Conservation (phyloP, 2,797 vertebrate genomes). For the Eospalax fontanierii region DNA sequence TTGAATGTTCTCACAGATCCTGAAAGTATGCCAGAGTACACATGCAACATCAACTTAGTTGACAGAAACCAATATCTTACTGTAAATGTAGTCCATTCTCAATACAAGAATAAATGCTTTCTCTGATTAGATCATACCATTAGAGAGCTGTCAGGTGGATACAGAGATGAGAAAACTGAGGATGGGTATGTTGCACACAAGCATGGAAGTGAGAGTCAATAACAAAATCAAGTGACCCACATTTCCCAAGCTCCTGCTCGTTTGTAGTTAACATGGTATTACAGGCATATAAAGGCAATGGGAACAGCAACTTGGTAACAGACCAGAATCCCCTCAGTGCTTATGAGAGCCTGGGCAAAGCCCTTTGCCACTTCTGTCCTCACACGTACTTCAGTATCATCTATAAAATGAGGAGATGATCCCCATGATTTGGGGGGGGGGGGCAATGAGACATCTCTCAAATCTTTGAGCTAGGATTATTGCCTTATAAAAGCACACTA, state of each 20-base stretch:
- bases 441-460: not conserved
- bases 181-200: not conserved
- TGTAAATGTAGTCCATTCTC: slow-evolving; percentile 60
- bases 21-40: not conserved
- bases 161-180: not conserved
- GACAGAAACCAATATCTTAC: slow-evolving; percentile 39
- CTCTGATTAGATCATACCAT: not conserved
- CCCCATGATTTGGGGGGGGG: no score
- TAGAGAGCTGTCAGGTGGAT: not conserved
- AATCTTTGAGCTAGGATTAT: not conserved
- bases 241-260: not conserved
- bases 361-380: not conserved
- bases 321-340: not conserved
- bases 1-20: slow-evolving; percentile 57
- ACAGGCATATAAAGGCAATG: not conserved
- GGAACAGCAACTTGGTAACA: not conserved
- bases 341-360: not conserved
- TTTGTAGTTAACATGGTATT: not conserved
- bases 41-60: slow-evolving; percentile 42
- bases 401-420: not conserved
- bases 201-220: not conserved
- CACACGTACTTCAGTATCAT: not conserved
- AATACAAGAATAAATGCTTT: slow-evolving; percentile 28
- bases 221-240: not conserved
- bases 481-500: not conserved